A percentile compares a stretch with the other conserved stretches of the same genome.
These are phyloP conservation scores for Piscicola geometra DNA, from an alignment of 2,888 invertebrate species.

Conservation along the genomic window DNA sequence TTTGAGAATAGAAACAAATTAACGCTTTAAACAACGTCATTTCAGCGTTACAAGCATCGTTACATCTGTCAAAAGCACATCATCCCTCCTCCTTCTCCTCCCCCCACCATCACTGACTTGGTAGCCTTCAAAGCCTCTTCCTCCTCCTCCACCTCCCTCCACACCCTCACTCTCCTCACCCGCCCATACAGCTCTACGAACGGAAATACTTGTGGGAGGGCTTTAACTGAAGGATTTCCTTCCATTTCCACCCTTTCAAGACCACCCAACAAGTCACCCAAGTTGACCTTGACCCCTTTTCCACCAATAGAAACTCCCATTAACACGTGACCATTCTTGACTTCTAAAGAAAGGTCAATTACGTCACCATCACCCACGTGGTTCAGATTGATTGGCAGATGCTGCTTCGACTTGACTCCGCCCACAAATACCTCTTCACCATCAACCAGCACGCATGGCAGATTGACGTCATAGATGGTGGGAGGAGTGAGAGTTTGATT, in stretches of 20 bases:
- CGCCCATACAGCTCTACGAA: constrained; percentile 89
- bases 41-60: no score
- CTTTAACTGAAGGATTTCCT: no score
- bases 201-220: constrained; percentile 69
- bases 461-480: not conserved
- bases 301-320: not conserved
- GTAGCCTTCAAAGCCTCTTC: not conserved
- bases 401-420: constrained; percentile 11
- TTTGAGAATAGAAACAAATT: not conserved
- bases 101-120: not conserved
- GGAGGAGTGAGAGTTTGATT: not conserved
- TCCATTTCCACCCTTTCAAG: no score
- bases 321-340: not conserved
- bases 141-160: not conserved
- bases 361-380: no score
- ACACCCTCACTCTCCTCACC: constrained; percentile 70
- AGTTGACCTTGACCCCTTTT: not conserved
- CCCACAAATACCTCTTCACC: not conserved
- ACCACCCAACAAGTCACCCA: no score
- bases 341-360: no score
- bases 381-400: not conserved
- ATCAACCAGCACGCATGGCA: not conserved
- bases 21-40: no score
- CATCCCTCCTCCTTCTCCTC: no score
- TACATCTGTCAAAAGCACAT: no score